A percentile compares a stretch with the other conserved stretches of the same genome.
Evolutionary conservation across 1,140 invertebrate species (phyloP).

Genomic region (Megathymus violae): DNA sequence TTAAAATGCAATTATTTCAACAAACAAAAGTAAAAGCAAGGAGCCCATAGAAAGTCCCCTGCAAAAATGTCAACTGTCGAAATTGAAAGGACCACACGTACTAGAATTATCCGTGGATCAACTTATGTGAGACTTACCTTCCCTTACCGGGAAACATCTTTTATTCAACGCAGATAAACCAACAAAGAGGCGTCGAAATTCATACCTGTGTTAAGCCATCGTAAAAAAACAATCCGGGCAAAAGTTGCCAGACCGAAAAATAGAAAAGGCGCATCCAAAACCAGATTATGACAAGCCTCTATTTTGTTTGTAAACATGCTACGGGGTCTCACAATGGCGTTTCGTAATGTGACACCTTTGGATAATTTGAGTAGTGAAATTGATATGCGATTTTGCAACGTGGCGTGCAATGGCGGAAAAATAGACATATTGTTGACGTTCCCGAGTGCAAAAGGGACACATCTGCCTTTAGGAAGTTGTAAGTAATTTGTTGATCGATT

Average conservation of each 20-base stretch:
- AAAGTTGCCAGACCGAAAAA: conserved; percentile 73
- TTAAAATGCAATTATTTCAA: conserved; percentile 45
- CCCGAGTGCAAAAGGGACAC: conserved; percentile 51
- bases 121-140: conserved; percentile 59
- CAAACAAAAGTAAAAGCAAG: conserved; percentile 63
- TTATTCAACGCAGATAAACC: conserved; percentile 69
- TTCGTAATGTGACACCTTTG: conserved; percentile 79
- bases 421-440: conserved; percentile 79
- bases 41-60: conserved; percentile 45
- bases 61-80: conserved; percentile 65
- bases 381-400: conserved; percentile 68
- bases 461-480: conserved; percentile 60
- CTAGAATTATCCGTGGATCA: conserved; percentile 60
- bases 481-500: conserved; percentile 59
- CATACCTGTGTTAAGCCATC: conserved; percentile 66
- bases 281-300: conserved; percentile 81
- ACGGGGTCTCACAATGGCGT: conserved; percentile 56
- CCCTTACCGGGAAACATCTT: conserved; percentile 70
- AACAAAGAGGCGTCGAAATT: conserved; percentile 80
- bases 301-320: conserved; percentile 82
- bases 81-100: conserved; percentile 69
- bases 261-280: conserved; percentile 73
- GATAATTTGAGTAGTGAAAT: conserved; percentile 68
- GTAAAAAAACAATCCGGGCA: conserved; percentile 65
- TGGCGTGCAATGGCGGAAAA: conserved; percentile 57